A percentile compares a stretch with the other conserved stretches of the same genome.
Evolutionary conservation across 2,888 invertebrate genomes (phyloP).

Genomic region (Drosophila paramelanica): DNA sequence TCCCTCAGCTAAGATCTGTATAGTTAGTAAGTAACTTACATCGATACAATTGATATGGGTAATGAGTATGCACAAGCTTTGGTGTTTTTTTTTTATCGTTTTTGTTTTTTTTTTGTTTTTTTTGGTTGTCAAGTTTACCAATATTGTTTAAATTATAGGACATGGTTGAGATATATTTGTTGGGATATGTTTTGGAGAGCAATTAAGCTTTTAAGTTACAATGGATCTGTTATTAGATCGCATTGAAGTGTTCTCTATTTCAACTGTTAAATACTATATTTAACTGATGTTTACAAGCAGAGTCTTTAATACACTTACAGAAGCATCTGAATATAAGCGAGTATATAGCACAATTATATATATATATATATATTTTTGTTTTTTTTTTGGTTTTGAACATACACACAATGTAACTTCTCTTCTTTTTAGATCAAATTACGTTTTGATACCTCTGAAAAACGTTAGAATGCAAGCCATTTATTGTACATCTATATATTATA

Average conservation of each 20-base stretch:
- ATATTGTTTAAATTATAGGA: constrained; percentile 29
- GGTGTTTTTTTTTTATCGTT: constrained; percentile 14
- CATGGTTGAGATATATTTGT: constrained; percentile 36
- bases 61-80: constrained; percentile 61
- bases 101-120: constrained; percentile 3
- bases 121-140: constrained; percentile 7
- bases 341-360: constrained; percentile 54
- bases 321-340: constrained; percentile 51
- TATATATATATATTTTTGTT: no score
- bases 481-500: constrained; percentile 47
- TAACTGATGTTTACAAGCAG: constrained; percentile 44
- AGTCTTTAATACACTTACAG: constrained; percentile 54
- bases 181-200: constrained; percentile 52
- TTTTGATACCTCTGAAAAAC: constrained; percentile 17
- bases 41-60: constrained; percentile 58
- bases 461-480: constrained; percentile 37
- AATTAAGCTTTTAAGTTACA: constrained; percentile 11
- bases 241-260: constrained; percentile 10
- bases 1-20: constrained; percentile 51
- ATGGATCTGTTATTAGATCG: no score
- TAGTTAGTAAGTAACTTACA: constrained; percentile 52
- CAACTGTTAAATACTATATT: constrained; percentile 23
- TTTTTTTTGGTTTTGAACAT: constrained; percentile 31
- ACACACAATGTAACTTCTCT: constrained; percentile 32
- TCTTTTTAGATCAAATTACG: constrained; percentile 37